Base-by-base conservation (phyloP, 2,113 vertebrate genomes). In the Corythornis vintsioides region DNA sequence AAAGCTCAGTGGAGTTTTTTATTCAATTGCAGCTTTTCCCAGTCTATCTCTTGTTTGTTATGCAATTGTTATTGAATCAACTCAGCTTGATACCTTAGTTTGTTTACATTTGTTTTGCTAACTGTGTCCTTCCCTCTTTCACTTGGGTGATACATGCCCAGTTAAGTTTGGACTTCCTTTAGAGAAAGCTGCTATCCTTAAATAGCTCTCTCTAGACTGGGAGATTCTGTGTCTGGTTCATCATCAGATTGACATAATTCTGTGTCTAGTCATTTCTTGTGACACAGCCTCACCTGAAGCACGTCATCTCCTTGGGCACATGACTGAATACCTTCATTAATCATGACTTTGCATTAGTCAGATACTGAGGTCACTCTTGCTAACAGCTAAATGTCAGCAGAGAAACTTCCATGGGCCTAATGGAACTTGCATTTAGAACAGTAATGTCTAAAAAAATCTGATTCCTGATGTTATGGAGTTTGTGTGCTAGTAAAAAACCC, bases 331-430 rank as follows among this genome's bases (percentile, higher is more conserved):
- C 24, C 63, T 78, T 52, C 55, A 85, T 92, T 87, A 93, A 93
- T 87, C 87, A 79, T 87, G 81, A 59, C 38, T 59, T 52, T 0
- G 0, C 52, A 59, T 95, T 94, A 94, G 82, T 94, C 91, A 91
- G 87, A 65, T 40, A 42, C 66, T 93, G 92, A 94, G 78, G 70
- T 95, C 87, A 85, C 40, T 40, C 42, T 76, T 65, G 16, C 63
- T 79, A 85, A 70, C 78, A 92, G 78, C 50, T 83, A 92, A 94
- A 95, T 92, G 59, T 87, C 91, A 96, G 45, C 63, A 86, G 33
- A 92, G 63, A 91, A 95, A 66, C 82, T 85, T 94, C 74, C 59
- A 57, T 0, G 3, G 63, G 42, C 35, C 66, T 76, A 92, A 91
- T 65, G 42, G 55, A 87, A 88, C 40, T 72, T 69, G n/a, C 40